Percentiles rank a stretch among this genome's conserved stretches.
phyloP scores from a whole-genome alignment of 2,797 vertebrate species.

The Gymnothorax javanicus region DNA sequence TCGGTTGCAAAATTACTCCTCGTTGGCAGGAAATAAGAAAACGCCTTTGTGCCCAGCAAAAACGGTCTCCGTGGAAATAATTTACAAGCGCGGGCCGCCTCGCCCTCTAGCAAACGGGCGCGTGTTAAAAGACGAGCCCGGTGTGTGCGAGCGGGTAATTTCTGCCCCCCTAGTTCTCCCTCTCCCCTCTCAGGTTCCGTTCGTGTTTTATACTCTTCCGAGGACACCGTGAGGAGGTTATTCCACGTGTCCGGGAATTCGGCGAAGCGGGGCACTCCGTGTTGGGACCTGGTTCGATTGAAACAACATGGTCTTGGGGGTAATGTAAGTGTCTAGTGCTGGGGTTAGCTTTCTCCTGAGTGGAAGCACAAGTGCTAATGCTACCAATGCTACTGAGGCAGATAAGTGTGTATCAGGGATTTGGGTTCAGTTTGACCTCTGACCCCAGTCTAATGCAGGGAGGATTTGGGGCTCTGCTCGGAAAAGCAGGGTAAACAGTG shows the following conservation, averaged over 20 bases:
- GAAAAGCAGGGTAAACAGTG: no score
- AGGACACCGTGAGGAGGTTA: neutral
- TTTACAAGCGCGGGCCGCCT: conserved; percentile 73
- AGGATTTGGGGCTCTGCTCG: conserved; percentile 38
- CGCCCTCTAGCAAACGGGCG: conserved; percentile 47
- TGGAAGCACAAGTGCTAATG: neutral
- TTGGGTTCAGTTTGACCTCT: neutral
- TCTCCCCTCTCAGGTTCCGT: neutral
- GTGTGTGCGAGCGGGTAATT: neutral
- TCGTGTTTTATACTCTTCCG: neutral
- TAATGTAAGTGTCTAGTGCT: neutral
- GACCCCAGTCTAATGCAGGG: neutral
- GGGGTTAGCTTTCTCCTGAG: neutral
- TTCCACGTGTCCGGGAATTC: neutral
- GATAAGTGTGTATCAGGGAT: neutral
- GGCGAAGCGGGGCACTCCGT: neutral
- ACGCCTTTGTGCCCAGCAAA: conserved; percentile 72
- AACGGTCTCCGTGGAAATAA: conserved; percentile 78
- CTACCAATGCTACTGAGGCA: neutral
- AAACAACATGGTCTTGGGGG: conserved; percentile 7
- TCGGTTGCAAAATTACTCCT: conserved; percentile 72
- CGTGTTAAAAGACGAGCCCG: conserved; percentile 11
- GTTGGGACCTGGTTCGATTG: neutral
- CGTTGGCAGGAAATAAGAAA: conserved; percentile 58
- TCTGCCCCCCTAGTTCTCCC: neutral